phyloP scores from a whole-genome alignment of 2,888 invertebrate species.

The Acleris emargana region DNA sequence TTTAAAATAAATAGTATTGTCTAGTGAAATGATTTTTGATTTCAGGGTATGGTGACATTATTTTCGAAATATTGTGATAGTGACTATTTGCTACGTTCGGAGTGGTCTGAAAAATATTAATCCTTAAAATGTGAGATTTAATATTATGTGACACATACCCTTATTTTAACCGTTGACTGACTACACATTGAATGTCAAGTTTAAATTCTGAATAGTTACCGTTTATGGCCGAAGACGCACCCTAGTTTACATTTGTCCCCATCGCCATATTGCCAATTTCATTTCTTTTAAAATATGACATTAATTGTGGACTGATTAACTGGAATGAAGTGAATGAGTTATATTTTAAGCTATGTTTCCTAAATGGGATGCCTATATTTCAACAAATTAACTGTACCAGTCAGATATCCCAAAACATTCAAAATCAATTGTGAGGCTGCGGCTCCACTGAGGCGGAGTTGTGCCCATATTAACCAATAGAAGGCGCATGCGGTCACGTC shows the following conservation, averaged over 20 bases:
- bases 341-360: slow-evolving; percentile 23
- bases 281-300: not conserved
- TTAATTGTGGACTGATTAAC: slow-evolving; percentile 8
- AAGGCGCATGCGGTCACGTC: too few species aligned
- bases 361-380: slow-evolving; percentile 26
- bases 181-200: not conserved
- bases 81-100: slow-evolving; percentile 1
- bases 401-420: too few species aligned
- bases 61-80: slow-evolving; percentile 14
- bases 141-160: too few species aligned
- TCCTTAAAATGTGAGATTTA: too few species aligned
- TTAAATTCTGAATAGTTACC: slow-evolving; percentile 23
- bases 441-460: too few species aligned
- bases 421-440: too few species aligned
- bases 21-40: slow-evolving; percentile 54
- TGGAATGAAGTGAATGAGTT: slow-evolving; percentile 22
- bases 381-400: too few species aligned
- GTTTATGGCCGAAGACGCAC: slow-evolving; percentile 28
- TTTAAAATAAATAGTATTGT: slow-evolving; percentile 57
- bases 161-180: slow-evolving; percentile 7
- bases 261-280: slow-evolving; percentile 8
- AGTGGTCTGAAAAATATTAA: too few species aligned
- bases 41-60: slow-evolving; percentile 47
- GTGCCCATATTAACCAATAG: too few species aligned
- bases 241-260: slow-evolving; percentile 4